Percentiles rank a stretch among this genome's conserved stretches.
These are phyloP conservation scores for Lutjanus campechanus DNA, from an alignment of 2,797 vertebrate species.

Conservation along the genomic window DNA sequence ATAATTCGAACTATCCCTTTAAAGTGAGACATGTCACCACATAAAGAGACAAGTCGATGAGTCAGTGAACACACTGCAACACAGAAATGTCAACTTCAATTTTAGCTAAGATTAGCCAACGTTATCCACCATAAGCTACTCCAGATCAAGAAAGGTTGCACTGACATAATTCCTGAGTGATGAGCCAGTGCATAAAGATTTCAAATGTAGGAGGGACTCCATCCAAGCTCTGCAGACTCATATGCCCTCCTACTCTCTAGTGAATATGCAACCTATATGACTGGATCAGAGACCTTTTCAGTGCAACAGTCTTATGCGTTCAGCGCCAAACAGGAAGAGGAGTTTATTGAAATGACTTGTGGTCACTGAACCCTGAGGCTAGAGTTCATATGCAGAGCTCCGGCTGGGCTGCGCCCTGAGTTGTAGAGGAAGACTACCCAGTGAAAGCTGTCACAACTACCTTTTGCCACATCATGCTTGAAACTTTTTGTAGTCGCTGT, in stretches of 20 bases:
- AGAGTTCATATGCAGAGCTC: conserved; percentile 45
- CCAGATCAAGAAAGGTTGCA: not conserved
- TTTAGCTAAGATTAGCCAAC: not conserved
- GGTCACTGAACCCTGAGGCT: conserved; percentile 50
- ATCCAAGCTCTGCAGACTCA: conserved; percentile 7
- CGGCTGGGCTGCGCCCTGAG: conserved; percentile 31
- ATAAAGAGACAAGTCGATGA: not conserved
- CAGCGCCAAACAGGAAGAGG: conserved; percentile 30
- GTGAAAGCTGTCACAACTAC: conserved; percentile 37
- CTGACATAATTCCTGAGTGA: not conserved
- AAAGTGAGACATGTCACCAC: not conserved
- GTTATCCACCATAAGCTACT: not conserved
- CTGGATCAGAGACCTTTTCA: conserved; percentile 52
- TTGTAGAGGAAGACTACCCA: conserved; percentile 14
- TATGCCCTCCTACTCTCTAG: conserved; percentile 22
- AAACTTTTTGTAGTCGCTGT: conserved; percentile 22
- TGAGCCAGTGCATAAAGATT: conserved; percentile 16
- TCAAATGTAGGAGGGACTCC: conserved; percentile 13
- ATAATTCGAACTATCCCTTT: no score
- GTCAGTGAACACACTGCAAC: not conserved
- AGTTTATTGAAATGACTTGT: conserved; percentile 65
- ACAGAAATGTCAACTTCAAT: not conserved
- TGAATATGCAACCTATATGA: conserved; percentile 52
- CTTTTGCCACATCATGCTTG: conserved; percentile 35
- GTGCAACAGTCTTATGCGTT: conserved; percentile 49